A percentile compares a stretch with the other conserved stretches of the same genome.
Conservation (phyloP, 2,113 vertebrate species). For the Actenoides lindsayi region DNA sequence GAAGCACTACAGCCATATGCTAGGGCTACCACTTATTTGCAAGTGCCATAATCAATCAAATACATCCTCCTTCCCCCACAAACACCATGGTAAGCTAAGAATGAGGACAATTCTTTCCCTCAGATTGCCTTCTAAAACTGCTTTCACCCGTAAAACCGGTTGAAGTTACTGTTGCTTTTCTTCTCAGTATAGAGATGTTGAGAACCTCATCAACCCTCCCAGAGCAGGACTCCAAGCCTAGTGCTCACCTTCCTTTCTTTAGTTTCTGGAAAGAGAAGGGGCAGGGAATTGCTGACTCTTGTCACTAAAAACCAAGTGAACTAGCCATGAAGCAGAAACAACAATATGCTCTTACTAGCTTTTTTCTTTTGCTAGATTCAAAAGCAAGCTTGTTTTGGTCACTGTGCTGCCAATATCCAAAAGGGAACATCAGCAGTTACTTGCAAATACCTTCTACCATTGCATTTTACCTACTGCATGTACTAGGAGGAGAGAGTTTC, state of each 20-base stretch:
- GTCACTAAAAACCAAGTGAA: not conserved
- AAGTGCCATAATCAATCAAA: not conserved
- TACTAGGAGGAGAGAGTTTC: not conserved
- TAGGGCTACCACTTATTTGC: not conserved
- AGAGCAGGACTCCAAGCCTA: not conserved
- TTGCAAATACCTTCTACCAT: not conserved
- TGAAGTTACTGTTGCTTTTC: not conserved
- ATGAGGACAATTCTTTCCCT: not conserved
- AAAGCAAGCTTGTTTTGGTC: not conserved
- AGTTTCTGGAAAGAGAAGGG: not conserved
- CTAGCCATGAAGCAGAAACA: not conserved
- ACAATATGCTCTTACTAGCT: rapidly evolving
- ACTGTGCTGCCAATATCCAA: not conserved
- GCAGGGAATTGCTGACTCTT: not conserved
- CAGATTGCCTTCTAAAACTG: not conserved
- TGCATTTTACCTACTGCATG: not conserved
- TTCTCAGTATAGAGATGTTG: not conserved
- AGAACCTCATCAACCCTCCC: not conserved
- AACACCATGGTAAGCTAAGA: not conserved
- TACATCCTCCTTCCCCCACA: not conserved
- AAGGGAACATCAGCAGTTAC: not conserved
- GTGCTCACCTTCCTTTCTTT: not conserved
- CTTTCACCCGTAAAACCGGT: not conserved
- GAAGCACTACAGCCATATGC: not conserved
- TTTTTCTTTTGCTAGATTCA: not conserved